Conservation (phyloP, 64 coral and sea anemone species). For the Dendronephthya gigantea region DNA sequence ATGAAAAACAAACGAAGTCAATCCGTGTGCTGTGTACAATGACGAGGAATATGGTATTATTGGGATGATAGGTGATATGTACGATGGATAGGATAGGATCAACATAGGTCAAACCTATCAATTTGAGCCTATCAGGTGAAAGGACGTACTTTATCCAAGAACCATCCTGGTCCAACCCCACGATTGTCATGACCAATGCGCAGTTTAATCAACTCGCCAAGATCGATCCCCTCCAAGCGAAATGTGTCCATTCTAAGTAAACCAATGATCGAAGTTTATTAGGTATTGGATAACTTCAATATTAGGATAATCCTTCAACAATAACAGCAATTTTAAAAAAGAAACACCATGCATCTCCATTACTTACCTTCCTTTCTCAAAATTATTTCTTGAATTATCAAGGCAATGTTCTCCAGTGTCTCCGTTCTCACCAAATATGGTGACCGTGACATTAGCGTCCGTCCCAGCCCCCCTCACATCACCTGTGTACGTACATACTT, state of each 20-base stretch:
- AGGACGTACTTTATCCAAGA: conserved; percentile 59
- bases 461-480: conserved; percentile 80
- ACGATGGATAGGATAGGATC: too few species aligned
- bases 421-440: conserved; percentile 86
- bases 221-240: conserved; percentile 17
- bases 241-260: conserved; percentile 79
- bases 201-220: conserved; percentile 61
- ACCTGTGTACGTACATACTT: conserved; percentile 85
- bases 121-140: too few species aligned
- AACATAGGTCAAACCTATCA: too few species aligned
- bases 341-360: too few species aligned
- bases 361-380: conserved; percentile 94
- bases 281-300: too few species aligned
- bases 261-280: background rate
- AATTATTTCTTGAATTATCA: conserved; percentile 94
- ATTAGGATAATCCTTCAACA: too few species aligned
- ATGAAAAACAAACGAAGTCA: background rate
- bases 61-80: too few species aligned
- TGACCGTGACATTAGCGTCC: conserved; percentile 82
- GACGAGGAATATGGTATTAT: too few species aligned
- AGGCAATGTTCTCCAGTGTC: conserved; percentile 87
- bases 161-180: conserved; percentile 86
- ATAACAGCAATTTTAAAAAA: too few species aligned
- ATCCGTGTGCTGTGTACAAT: too few species aligned
- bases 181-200: conserved; percentile 87